Evolutionary conservation across 2,797 vertebrate genomes (phyloP).

Genomic region (Novumbra hubbsi): DNA sequence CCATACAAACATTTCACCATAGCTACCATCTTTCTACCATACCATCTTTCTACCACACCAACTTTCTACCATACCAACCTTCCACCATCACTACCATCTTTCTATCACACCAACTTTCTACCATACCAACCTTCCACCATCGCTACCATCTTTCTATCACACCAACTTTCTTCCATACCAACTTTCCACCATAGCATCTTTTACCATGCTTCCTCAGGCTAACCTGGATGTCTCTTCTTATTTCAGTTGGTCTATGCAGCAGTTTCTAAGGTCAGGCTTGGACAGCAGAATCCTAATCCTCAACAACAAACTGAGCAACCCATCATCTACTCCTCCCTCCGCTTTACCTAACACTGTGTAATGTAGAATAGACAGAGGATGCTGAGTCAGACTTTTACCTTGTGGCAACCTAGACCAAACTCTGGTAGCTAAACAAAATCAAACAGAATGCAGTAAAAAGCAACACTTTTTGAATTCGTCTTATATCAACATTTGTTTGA

Average conservation of each 20-base stretch:
- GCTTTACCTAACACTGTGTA: slow-evolving; percentile 38
- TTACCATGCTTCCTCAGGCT: not conserved
- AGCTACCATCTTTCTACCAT: too few species aligned
- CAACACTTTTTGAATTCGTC: too few species aligned
- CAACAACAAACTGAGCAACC: slow-evolving; percentile 25
- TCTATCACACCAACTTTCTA: too few species aligned
- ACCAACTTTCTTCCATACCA: too few species aligned
- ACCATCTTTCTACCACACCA: not conserved
- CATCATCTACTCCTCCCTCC: slow-evolving; percentile 61
- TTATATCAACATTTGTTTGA: too few species aligned
- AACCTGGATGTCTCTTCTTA: slow-evolving; percentile 8
- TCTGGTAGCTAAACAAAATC: too few species aligned
- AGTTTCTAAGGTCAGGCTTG: slow-evolving; percentile 44
- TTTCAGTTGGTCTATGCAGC: slow-evolving; percentile 70
- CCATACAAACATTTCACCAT: too few species aligned
- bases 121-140: not conserved
- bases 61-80: too few species aligned
- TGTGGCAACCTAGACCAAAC: not conserved
- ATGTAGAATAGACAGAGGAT: too few species aligned
- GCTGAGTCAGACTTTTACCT: not conserved
- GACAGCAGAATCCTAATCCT: slow-evolving; percentile 2
- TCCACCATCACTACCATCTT: too few species aligned
- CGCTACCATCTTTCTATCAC: not conserved
- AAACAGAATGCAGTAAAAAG: too few species aligned
- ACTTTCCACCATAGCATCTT: too few species aligned